phyloP scores from a whole-genome alignment of 1,140 invertebrate species.

The Calephelis nemesis region DNA sequence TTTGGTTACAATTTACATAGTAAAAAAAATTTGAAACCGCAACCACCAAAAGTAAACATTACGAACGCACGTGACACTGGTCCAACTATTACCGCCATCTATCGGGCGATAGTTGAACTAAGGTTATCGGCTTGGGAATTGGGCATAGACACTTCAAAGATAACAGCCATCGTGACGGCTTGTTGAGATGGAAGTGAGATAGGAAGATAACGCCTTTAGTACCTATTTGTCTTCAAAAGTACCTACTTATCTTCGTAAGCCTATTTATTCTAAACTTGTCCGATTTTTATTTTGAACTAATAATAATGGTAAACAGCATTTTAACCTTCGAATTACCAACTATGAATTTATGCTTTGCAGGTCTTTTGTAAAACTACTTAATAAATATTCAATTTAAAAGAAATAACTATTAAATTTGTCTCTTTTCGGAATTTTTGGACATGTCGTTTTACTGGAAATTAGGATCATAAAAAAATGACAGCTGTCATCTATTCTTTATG shows the following conservation, averaged over 20 bases:
- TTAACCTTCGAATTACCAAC: neutral
- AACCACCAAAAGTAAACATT: neutral
- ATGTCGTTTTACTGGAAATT: no score
- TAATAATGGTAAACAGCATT: neutral
- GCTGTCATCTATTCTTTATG: no score
- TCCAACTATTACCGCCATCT: conserved; percentile 52
- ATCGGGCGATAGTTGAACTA: conserved; percentile 53
- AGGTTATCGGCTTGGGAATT: conserved; percentile 48
- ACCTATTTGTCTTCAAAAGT: conserved; percentile 34
- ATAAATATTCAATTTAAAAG: no score
- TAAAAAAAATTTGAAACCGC: neutral
- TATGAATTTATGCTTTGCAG: no score
- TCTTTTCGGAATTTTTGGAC: no score
- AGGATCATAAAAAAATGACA: no score
- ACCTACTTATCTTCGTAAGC: conserved; percentile 14
- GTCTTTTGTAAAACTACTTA: no score
- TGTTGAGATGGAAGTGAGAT: conserved; percentile 55
- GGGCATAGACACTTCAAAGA: conserved; percentile 46
- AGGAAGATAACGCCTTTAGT: conserved; percentile 43
- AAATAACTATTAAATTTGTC: no score
- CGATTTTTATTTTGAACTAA: neutral
- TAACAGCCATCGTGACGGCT: conserved; percentile 59
- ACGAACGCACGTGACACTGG: neutral
- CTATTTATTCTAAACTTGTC: conserved; percentile 2
- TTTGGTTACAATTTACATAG: neutral